These are phyloP conservation scores for Hemiscyllium ocellatum DNA, from an alignment of 2,113 vertebrate species.

Conservation along the genomic window DNA sequence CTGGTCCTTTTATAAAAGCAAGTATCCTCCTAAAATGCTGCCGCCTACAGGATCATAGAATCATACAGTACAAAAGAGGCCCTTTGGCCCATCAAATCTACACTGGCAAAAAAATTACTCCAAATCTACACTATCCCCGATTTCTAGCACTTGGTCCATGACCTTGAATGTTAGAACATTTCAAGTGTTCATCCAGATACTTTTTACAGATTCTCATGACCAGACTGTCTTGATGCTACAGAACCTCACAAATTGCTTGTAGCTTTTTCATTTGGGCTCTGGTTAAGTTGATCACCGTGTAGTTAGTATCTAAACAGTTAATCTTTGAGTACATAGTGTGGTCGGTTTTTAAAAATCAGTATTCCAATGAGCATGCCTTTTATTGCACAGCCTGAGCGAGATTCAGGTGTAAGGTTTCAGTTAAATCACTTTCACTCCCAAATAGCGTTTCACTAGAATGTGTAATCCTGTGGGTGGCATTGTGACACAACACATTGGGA, in stretches of 20 bases:
- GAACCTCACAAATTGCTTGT: neutral
- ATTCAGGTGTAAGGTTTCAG: neutral
- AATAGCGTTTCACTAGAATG: neutral
- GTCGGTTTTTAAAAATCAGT: neutral
- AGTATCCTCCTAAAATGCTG: neutral
- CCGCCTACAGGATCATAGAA: neutral
- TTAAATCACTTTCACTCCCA: neutral
- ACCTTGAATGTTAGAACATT: no score
- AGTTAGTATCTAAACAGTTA: neutral
- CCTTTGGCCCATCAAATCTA: no score
- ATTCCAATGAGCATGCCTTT: neutral
- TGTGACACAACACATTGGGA: neutral
- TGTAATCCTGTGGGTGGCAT: constrained; percentile 28
- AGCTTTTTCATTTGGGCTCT: neutral
- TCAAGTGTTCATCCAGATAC: no score
- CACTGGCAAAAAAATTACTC: no score
- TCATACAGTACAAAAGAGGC: no score
- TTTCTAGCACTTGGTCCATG: no score
- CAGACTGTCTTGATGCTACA: no score
- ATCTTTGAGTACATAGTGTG: neutral
- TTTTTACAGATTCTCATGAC: neutral
- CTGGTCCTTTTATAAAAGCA: neutral
- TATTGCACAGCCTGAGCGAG: neutral
- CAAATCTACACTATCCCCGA: no score
- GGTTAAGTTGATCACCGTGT: neutral